These are phyloP conservation scores for Aplodontia rufa DNA, from an alignment of 2,113 vertebrate genomes.

Conservation along the genomic window DNA sequence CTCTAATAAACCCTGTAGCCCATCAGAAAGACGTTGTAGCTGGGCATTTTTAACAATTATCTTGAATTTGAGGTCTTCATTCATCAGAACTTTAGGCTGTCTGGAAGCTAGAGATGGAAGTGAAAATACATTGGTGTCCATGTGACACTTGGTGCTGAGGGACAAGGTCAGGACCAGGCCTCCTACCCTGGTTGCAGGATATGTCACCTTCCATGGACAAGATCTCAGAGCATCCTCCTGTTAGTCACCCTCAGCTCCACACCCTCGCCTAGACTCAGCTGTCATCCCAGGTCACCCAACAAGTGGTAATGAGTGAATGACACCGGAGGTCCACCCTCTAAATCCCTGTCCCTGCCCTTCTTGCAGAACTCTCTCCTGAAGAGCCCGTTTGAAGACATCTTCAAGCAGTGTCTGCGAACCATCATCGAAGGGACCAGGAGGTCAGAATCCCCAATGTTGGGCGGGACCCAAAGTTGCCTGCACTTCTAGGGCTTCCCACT, in stretches of 20 bases:
- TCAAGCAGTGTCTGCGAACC: slow-evolving; percentile 89
- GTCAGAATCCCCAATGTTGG: slow-evolving; percentile 77
- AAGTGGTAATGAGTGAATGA: fast-evolving
- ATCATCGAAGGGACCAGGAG: slow-evolving; percentile 92
- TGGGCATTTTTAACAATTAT: neutral
- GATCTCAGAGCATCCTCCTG: neutral
- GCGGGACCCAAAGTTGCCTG: neutral
- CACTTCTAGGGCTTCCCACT: neutral
- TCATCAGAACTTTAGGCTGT: neutral
- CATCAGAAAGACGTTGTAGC: neutral
- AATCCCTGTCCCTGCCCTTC: neutral
- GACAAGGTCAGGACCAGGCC: neutral
- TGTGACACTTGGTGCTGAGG: fast-evolving
- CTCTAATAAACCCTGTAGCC: neutral
- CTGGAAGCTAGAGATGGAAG: neutral
- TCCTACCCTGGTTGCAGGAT: neutral
- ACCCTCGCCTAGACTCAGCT: too few relatives aligned
- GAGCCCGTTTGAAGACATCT: slow-evolving; percentile 87
- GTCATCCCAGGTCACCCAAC: neutral
- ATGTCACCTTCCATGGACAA: neutral
- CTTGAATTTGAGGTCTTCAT: neutral
- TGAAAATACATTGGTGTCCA: neutral
- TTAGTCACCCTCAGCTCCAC: too few relatives aligned
- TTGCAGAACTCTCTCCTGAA: slow-evolving; percentile 90
- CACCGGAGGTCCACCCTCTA: neutral